Evolutionary conservation across 1,140 invertebrate species (phyloP).

Genomic region (Drosophila ananassae): DNA sequence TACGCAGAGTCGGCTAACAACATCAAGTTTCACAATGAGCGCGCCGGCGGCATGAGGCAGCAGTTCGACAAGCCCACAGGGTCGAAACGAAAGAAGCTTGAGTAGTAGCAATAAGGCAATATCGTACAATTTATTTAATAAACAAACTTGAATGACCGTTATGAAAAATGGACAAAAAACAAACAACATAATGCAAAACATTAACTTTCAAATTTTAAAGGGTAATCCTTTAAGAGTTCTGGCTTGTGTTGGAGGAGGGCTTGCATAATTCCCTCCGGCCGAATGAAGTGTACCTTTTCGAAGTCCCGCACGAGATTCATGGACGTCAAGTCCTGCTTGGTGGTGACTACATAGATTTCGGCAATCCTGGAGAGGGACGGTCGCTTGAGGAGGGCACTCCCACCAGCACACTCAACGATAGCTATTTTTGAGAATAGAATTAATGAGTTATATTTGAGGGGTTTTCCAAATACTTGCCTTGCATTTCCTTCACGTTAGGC

Average conservation of each 20-base stretch:
- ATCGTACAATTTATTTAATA: constrained; percentile 29
- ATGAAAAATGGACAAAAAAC: constrained; percentile 2
- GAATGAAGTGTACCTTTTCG: constrained; percentile 39
- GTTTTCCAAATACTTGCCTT: constrained; percentile 11
- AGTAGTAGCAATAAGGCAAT: constrained; percentile 31
- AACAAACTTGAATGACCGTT: background rate
- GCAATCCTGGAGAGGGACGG: constrained; percentile 5
- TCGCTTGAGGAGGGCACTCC: constrained; percentile 18
- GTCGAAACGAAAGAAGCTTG: constrained; percentile 87
- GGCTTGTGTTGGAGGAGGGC: constrained; percentile 46
- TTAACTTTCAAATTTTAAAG: constrained; percentile 10
- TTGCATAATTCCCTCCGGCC: constrained; percentile 60
- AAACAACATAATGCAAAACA: background rate
- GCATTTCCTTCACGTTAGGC: constrained; percentile 49
- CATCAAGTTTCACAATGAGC: constrained; percentile 94
- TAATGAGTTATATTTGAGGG: background rate
- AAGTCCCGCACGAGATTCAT: constrained; percentile 16
- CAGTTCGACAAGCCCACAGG: constrained; percentile 94
- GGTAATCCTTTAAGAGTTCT: constrained; percentile 19
- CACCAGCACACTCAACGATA: constrained; percentile 57
- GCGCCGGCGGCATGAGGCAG: constrained; percentile 98
- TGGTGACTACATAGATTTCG: constrained; percentile 27
- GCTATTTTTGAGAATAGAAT: constrained; percentile 13
- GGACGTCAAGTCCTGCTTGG: constrained; percentile 9
- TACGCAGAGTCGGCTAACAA: constrained; percentile 92